Percentiles rank a stretch among this genome's conserved stretches.
phyloP scores from a whole-genome alignment of 2,888 invertebrate genomes.

The Synanthedon vespiformis region DNA sequence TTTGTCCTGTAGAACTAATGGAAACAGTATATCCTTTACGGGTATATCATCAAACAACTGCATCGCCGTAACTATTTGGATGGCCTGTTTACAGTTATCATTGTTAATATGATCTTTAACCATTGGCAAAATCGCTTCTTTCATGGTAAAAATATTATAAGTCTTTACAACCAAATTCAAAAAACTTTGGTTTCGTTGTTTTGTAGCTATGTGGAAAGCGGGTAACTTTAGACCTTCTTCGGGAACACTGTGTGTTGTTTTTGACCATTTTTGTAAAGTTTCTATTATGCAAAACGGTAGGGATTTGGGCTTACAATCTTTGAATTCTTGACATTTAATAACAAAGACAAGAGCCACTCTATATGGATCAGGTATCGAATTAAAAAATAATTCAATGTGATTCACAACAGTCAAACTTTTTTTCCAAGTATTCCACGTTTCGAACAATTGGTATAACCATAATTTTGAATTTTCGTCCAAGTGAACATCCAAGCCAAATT shows the following conservation, averaged over 20 bases:
- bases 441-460: conserved; percentile 57
- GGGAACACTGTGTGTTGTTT: conserved; percentile 35
- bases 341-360: conserved; percentile 70
- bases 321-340: conserved; percentile 73
- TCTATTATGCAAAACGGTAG: conserved; percentile 75
- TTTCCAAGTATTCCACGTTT: conserved; percentile 65
- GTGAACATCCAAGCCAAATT: conserved; percentile 47
- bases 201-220: conserved; percentile 78
- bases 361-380: conserved; percentile 69
- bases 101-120: conserved; percentile 65
- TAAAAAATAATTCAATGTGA: conserved; percentile 59
- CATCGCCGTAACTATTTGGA: conserved; percentile 76
- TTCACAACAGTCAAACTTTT: conserved; percentile 63
- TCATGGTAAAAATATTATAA: conserved; percentile 73
- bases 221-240: conserved; percentile 73
- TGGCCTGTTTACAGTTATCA: conserved; percentile 79
- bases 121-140: conserved; percentile 72
- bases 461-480: conserved; percentile 39
- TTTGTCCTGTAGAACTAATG: conserved; percentile 86
- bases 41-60: conserved; percentile 75
- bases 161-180: conserved; percentile 73
- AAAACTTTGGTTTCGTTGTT: conserved; percentile 75
- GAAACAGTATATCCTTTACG: conserved; percentile 79
- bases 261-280: conserved; percentile 67
- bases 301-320: conserved; percentile 73